Evolutionary conservation across 1,140 invertebrate genomes (phyloP).

Genomic region (honey bee (Apis mellifera)): DNA sequence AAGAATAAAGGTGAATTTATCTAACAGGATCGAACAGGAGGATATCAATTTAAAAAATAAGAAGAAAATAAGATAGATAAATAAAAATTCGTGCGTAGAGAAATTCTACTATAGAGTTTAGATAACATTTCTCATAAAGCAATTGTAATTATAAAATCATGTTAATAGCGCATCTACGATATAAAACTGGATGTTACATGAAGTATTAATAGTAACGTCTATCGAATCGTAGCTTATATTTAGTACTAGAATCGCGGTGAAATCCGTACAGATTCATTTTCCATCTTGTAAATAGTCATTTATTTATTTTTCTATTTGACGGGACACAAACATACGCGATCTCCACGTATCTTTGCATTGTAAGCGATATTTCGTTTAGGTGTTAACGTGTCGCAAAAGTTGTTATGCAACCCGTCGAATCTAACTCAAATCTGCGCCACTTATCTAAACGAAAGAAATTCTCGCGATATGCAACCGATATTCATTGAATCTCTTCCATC

Average conservation of each 20-base stretch:
- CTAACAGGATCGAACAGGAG: slow-evolving; percentile 11
- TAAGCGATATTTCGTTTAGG: slow-evolving; percentile 36
- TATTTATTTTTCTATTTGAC: slow-evolving; percentile 76
- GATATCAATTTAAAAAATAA: slow-evolving; percentile 16
- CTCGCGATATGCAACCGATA: slow-evolving; percentile 39
- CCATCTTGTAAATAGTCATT: slow-evolving; percentile 75
- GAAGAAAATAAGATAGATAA: background rate
- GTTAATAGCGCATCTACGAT: slow-evolving; percentile 56
- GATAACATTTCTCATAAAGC: slow-evolving; percentile 56
- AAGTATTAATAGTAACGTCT: slow-evolving; percentile 56
- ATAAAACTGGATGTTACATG: slow-evolving; percentile 55
- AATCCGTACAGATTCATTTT: slow-evolving; percentile 64
- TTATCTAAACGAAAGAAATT: slow-evolving; percentile 55
- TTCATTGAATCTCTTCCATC: slow-evolving; percentile 60
- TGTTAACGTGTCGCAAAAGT: slow-evolving; percentile 37
- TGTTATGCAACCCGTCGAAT: slow-evolving; percentile 58
- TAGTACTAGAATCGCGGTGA: slow-evolving; percentile 58
- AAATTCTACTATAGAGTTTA: slow-evolving; percentile 56
- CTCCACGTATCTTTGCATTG: slow-evolving; percentile 8
- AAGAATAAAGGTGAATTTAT: background rate
- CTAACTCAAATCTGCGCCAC: slow-evolving; percentile 62
- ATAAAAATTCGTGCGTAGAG: slow-evolving; percentile 29
- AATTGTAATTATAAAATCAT: slow-evolving; percentile 60
- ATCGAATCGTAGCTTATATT: slow-evolving; percentile 54
- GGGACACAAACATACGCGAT: slow-evolving; percentile 35